These are phyloP conservation scores for Flexamia atlantica DNA, from an alignment of 2,888 invertebrate genomes.

Conservation along the genomic window DNA sequence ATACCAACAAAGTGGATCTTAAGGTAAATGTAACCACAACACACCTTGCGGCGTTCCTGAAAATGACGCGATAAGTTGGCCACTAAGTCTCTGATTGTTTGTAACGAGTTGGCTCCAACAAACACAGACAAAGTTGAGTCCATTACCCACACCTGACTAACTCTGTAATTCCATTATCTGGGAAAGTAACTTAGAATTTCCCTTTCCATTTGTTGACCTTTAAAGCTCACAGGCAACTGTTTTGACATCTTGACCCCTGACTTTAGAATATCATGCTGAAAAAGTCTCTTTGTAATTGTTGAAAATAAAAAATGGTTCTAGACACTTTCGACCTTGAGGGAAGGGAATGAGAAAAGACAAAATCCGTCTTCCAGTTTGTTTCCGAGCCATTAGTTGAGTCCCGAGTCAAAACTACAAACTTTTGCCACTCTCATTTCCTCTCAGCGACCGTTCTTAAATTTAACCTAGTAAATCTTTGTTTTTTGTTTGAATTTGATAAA, in stretches of 20 bases:
- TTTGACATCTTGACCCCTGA: too few relatives aligned
- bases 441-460: neutral
- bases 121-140: slow-evolving; percentile 32
- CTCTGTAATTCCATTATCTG: slow-evolving; percentile 35
- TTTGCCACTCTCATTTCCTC: slow-evolving; percentile 19
- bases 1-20: too few relatives aligned
- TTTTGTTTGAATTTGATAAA: too few relatives aligned
- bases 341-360: neutral
- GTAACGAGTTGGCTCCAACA: slow-evolving; percentile 32
- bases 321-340: too few relatives aligned
- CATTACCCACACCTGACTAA: slow-evolving; percentile 28
- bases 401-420: slow-evolving; percentile 30
- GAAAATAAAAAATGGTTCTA: too few relatives aligned
- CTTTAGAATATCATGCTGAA: too few relatives aligned
- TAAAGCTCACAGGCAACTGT: too few relatives aligned
- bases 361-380: slow-evolving; percentile 34
- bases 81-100: slow-evolving; percentile 43
- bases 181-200: slow-evolving; percentile 21
- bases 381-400: slow-evolving; percentile 20
- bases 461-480: neutral
- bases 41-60: neutral
- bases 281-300: too few relatives aligned
- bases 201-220: neutral
- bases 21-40: too few relatives aligned
- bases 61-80: slow-evolving; percentile 24